These are phyloP conservation scores for Kryptolebias marmoratus DNA, from an alignment of 2,113 vertebrate genomes.

Conservation along the genomic window DNA sequence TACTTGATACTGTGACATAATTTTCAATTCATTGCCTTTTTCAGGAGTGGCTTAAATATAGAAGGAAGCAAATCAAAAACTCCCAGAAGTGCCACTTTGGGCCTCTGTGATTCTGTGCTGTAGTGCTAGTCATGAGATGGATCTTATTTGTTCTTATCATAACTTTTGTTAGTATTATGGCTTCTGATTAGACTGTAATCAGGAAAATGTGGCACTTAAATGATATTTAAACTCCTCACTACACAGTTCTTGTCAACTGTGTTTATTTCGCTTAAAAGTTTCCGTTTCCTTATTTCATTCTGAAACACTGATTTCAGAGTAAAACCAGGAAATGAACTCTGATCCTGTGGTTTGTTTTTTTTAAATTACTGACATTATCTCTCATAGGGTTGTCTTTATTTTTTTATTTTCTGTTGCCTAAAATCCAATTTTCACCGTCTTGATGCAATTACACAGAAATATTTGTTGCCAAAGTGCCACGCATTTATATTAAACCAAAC, in stretches of 20 bases:
- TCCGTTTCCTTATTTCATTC: constrained; percentile 4
- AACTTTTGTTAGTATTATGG: constrained; percentile 26
- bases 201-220: constrained; percentile 11
- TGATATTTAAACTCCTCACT: neutral
- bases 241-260: neutral
- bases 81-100: constrained; percentile 26
- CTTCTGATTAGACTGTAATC: neutral
- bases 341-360: neutral
- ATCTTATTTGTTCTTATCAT: constrained; percentile 52
- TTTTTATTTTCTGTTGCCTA: neutral
- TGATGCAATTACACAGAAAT: neutral
- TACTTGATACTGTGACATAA: neutral
- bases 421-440: no score
- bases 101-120: neutral
- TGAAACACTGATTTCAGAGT: constrained; percentile 12
- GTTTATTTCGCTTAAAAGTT: neutral
- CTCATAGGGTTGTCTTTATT: neutral
- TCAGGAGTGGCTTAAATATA: neutral
- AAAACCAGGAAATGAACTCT: neutral
- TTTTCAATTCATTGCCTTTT: constrained; percentile 1
- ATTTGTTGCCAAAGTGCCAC: constrained; percentile 4
- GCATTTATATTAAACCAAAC: neutral
- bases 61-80: constrained; percentile 4
- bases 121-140: constrained; percentile 26
- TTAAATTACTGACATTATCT: neutral